Percentiles rank a stretch among this genome's conserved stretches.
Evolutionary conservation across 2,113 vertebrate species (phyloP).

Genomic region (Himantopus leucocephalus): DNA sequence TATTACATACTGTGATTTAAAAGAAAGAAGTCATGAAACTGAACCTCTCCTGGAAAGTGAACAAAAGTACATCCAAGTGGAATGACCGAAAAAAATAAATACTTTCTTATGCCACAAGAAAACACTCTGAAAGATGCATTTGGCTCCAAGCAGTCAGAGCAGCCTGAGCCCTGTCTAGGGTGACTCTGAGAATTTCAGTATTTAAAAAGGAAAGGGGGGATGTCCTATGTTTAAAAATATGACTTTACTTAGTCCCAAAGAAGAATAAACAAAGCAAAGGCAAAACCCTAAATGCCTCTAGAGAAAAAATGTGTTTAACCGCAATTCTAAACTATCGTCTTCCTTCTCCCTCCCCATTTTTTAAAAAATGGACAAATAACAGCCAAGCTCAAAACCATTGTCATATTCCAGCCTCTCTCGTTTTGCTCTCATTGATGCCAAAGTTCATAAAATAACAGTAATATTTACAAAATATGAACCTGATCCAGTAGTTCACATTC

Average conservation of each 20-base stretch:
- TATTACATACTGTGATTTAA: not conserved
- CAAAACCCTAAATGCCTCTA: constrained; percentile 51
- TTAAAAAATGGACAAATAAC: constrained; percentile 10
- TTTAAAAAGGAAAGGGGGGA: constrained; percentile 18
- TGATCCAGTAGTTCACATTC: constrained; percentile 20
- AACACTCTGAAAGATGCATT: not conserved
- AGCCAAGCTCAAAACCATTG: not conserved
- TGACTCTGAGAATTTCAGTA: not conserved
- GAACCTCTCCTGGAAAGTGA: not conserved
- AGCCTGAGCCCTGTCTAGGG: not conserved
- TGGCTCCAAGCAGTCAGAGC: not conserved
- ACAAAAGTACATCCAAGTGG: not conserved
- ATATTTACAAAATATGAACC: constrained; percentile 45
- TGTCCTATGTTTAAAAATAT: constrained; percentile 61
- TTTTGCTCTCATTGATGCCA: not conserved
- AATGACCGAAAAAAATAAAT: constrained; percentile 29
- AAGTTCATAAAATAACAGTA: constrained; percentile 45
- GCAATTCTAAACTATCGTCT: constrained; percentile 63
- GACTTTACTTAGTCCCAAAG: constrained; percentile 47
- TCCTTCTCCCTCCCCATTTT: not conserved
- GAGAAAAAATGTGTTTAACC: constrained; percentile 58
- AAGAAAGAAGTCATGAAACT: not conserved
- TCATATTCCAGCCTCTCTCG: constrained; percentile 2
- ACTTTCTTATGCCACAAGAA: not conserved
- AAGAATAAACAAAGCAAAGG: constrained; percentile 69